Base-by-base conservation (phyloP, 2,888 invertebrate species). In the Amphipyra berbera region DNA sequence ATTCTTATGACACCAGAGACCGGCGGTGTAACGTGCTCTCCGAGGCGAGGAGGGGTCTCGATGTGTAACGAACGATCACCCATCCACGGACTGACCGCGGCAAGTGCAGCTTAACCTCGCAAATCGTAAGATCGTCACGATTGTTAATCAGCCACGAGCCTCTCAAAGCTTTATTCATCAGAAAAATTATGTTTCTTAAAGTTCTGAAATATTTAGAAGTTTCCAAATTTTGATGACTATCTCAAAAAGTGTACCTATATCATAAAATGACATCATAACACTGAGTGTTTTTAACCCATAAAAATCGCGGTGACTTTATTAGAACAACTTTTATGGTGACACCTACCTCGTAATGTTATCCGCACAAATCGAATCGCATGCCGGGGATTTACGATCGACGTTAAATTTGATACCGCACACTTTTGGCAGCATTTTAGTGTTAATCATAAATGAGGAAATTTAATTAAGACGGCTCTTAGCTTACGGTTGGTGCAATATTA, bases 371-470 rank as follows among this genome's bases (percentile, higher is more conserved):
- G 82, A 85, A 82, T 68, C 54, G 76, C 80, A 76, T 82, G 74
- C 83, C 82, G 55, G 54, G 21, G 35, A 59, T 86, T 86, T 85
- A 87, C 79, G 79, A 68, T 35, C 44, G 30, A 62, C 74, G 78
- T 86, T 79, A 86, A 87, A 79, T 82, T 84, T 83, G 79, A 82
- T 79, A 74, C 79, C 78, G 76, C 74, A 67, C 73, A 72, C 69
- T 82, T 83, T 82, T 73, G 68, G 68, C 54, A 55, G 61, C 64
- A 45, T 78, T 83, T 82, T 82, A 83, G 73, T 78, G 64, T 73
- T 77, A 67, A 73, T 76, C 73, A 70, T 82, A 81, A 75, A 77
- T 66, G 77, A 50, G 67, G 59, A 73, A 76, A 75, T 76, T 76
- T 77, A 81, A 82, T 79, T 82, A 76, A 69, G 63, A 48, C 41